These are phyloP conservation scores for Apodemia duryi DNA, from an alignment of 2,888 invertebrate species.

Conservation along the genomic window DNA sequence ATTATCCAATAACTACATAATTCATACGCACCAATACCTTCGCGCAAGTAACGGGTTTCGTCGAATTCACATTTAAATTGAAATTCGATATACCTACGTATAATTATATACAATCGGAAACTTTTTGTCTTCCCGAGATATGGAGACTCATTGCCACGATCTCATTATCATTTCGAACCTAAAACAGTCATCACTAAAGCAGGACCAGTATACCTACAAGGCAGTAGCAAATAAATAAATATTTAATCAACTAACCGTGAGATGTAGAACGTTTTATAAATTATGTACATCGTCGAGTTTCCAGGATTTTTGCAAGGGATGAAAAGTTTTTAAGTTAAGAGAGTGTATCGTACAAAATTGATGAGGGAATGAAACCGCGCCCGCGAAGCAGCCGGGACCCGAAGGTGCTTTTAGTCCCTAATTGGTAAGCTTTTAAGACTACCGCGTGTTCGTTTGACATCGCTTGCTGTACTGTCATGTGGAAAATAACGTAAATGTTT, in stretches of 20 bases:
- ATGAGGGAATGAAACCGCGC: conserved; percentile 69
- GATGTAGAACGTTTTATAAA: conserved; percentile 13
- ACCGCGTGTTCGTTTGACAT: conserved; percentile 70
- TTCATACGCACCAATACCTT: too few species aligned
- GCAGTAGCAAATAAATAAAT: background rate
- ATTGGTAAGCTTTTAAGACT: conserved; percentile 80
- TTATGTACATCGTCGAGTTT: conserved; percentile 10
- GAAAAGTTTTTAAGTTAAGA: conserved; percentile 48
- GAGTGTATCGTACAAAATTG: conserved; percentile 74
- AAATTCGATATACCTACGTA: too few species aligned
- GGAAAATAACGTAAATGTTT: conserved; percentile 27
- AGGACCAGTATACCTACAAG: background rate
- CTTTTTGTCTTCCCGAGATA: too few species aligned
- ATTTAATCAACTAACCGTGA: conserved; percentile 5
- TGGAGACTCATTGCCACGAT: too few species aligned
- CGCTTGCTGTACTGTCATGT: conserved; percentile 46
- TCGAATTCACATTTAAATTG: too few species aligned
- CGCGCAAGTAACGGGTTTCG: too few species aligned
- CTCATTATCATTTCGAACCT: too few species aligned
- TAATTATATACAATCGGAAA: too few species aligned
- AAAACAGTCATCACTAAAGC: background rate
- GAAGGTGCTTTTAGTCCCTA: conserved; percentile 79
- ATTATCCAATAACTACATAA: too few species aligned
- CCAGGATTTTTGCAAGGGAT: conserved; percentile 33
- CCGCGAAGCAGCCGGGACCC: conserved; percentile 54